Evolutionary conservation across 2,797 vertebrate species (phyloP).

Genomic region (Spinibarbus caldwelli): DNA sequence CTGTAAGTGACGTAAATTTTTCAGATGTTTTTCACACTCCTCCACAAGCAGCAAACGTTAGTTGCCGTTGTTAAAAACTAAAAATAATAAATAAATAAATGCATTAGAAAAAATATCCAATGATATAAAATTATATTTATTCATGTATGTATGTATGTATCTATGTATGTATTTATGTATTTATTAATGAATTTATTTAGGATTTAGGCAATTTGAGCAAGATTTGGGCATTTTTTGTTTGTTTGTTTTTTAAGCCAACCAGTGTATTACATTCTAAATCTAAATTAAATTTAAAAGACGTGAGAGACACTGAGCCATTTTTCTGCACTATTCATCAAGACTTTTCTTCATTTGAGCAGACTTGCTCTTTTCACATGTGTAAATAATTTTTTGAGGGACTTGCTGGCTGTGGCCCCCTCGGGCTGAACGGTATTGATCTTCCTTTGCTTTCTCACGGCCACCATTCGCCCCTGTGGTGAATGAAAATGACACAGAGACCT

Average conservation of each 20-base stretch:
- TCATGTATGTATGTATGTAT: background rate
- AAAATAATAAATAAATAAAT: background rate
- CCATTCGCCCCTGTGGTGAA: conserved; percentile 58
- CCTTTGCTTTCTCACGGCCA: conserved; percentile 53
- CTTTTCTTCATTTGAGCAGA: background rate
- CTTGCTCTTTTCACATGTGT: conserved; percentile 22
- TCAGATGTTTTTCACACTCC: conserved; percentile 12
- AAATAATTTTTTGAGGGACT: conserved; percentile 57
- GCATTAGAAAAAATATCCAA: background rate
- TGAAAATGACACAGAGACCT: conserved; percentile 45
- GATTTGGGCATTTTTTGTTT: background rate
- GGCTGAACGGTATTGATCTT: conserved; percentile 60
- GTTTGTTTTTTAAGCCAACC: background rate
- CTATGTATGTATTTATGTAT: background rate
- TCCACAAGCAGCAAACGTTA: background rate
- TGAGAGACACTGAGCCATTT: background rate
- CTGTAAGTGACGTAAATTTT: background rate
- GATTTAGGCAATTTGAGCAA: background rate
- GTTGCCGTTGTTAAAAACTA: background rate
- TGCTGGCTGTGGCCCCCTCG: background rate
- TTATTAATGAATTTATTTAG: background rate
- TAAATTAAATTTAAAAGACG: background rate
- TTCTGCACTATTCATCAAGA: conserved; percentile 29
- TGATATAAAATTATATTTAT: background rate
- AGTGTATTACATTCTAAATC: background rate